Evolutionary conservation across 2,888 invertebrate genomes (phyloP), one percentile per base, ranked within the genome.

Genomic region (Caenorhabditis sp.): DNA sequence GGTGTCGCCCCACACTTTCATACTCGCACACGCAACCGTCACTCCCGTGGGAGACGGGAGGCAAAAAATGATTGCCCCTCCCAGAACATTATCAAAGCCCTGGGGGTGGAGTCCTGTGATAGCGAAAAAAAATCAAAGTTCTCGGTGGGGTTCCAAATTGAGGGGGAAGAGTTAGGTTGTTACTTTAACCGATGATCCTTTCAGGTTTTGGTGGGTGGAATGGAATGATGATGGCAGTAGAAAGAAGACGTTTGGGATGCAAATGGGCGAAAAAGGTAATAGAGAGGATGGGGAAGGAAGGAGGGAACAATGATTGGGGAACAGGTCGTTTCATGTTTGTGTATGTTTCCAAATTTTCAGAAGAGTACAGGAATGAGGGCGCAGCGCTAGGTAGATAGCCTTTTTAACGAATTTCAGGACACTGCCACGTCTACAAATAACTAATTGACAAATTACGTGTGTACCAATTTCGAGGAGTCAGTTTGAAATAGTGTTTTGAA

Each of bases 181-280:
- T n/a, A n/a, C n/a, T n/a, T n/a, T n/a, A n/a, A n/a, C n/a, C n/a
- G n/a, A n/a, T n/a, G n/a, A n/a, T n/a, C n/a, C n/a, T n/a, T n/a
- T n/a, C n/a, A n/a, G n/a, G n/a, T n/a, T n/a, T n/a, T n/a, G n/a
- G n/a, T 53, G 35, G 35, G 53, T 53, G 39, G 52, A 41, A 41
- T 22, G 41, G 27, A 56, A 15, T 17, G n/a, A 45, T 41, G 32
- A 48, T 20, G 17, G 48, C 26, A 43, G 32, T 37, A 55, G n/a
- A 39, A 32, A 48, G 48, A 45, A 50, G 50, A 48, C 65, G 27
- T 43, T 58, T 50, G 35, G 68, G 37, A 70, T 70, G 58, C 59
- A 59, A 70, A 70, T 70, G 52, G 70, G 59, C 70, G 58, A 70
- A 70, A 68, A 53, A 70, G 70, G 59, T 50, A 70, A 61, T 59